Percentiles rank a stretch among this genome's conserved stretches.
Conservation (phyloP, 2,797 vertebrate species). For the Molossus alvarezi region DNA sequence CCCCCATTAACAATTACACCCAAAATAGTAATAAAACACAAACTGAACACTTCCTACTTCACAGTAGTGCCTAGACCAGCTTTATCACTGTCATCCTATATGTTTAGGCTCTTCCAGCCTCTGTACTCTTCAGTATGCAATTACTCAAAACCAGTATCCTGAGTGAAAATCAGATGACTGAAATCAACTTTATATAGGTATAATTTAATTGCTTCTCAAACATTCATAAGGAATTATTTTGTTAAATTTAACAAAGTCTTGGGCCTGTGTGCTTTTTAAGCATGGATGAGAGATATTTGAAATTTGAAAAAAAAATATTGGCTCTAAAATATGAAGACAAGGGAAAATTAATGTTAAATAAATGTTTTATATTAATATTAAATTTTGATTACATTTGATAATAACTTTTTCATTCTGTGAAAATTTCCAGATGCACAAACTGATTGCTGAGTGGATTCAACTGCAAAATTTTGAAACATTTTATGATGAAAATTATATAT, state of each 20-base stretch:
- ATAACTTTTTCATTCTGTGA: constrained; percentile 49
- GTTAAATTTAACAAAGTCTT: constrained; percentile 12
- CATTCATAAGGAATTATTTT: constrained; percentile 49
- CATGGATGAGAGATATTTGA: not conserved
- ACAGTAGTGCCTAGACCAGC: too few relatives aligned
- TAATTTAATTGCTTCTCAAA: constrained; percentile 60
- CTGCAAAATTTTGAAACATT: constrained; percentile 40
- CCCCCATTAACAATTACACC: not conserved
- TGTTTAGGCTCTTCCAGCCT: not conserved
- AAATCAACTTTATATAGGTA: not conserved
- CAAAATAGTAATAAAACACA: not conserved
- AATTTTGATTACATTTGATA: constrained; percentile 44
- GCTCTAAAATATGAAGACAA: constrained; percentile 22
- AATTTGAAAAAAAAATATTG: not conserved
- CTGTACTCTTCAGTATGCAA: not conserved
- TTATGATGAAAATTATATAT: constrained; percentile 47
- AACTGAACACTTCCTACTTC: not conserved
- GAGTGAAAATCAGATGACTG: constrained; percentile 29
- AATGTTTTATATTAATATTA: constrained; percentile 33
- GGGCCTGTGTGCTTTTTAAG: constrained; percentile 17
- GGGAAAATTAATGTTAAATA: not conserved
- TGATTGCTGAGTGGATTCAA: constrained; percentile 58
- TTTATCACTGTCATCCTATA: not conserved
- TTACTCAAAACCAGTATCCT: not conserved
- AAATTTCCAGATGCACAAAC: not conserved